Evolutionary conservation across 2,888 invertebrate genomes (phyloP).

Genomic region (Morinoia aosen): DNA sequence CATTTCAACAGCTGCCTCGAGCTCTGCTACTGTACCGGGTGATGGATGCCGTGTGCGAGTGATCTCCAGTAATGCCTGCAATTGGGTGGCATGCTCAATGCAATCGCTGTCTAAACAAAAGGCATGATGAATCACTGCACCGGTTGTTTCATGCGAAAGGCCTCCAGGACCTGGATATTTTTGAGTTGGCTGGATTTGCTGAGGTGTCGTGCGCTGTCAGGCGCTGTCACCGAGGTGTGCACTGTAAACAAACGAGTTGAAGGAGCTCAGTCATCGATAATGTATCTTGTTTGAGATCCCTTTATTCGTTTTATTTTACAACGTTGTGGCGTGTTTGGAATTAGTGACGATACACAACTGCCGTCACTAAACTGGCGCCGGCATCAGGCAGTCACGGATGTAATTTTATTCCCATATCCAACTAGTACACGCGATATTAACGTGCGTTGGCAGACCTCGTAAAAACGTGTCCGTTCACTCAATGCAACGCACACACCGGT

Average conservation of each 20-base stretch:
- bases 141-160: not conserved
- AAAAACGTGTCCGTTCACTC: not conserved
- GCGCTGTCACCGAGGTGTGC: not conserved
- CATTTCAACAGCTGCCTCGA: not conserved
- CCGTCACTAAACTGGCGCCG: no score
- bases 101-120: not conserved
- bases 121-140: not conserved
- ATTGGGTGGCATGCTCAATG: not conserved
- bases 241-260: not conserved
- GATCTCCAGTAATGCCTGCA: not conserved
- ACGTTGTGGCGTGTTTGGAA: no score
- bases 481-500: not conserved
- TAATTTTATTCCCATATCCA: not conserved
- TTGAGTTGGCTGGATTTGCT: not conserved
- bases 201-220: not conserved
- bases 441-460: not conserved
- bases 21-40: not conserved
- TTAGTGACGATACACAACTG: no score
- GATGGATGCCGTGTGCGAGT: not conserved
- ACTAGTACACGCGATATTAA: not conserved
- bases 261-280: not conserved
- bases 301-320: no score
- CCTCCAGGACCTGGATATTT: not conserved
- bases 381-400: no score
- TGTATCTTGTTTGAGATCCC: not conserved